Evolutionary conservation across 1,140 invertebrate species (phyloP).

Genomic region (Bombus ignitus): DNA sequence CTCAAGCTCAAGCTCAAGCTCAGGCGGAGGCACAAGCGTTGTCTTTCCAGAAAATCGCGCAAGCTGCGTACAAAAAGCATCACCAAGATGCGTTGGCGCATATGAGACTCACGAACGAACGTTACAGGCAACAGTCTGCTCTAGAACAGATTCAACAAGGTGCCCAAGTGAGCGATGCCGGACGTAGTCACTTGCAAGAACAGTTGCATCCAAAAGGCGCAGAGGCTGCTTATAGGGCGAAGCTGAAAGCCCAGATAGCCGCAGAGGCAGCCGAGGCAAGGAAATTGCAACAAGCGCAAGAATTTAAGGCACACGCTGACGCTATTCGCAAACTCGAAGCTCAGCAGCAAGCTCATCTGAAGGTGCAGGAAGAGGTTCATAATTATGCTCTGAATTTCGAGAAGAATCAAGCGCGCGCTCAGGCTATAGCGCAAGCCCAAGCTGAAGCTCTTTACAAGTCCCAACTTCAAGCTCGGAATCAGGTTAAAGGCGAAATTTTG

Average conservation of each 20-base stretch:
- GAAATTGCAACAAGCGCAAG: conserved; percentile 74
- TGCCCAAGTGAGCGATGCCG: conserved; percentile 77
- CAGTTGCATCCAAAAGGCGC: conserved; percentile 74
- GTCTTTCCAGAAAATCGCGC: conserved; percentile 78
- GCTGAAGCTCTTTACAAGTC: conserved; percentile 77
- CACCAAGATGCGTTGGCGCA: conserved; percentile 76
- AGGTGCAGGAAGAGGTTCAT: conserved; percentile 79
- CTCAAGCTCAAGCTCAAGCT: conserved; percentile 70
- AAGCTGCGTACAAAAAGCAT: conserved; percentile 78
- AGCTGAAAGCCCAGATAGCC: conserved; percentile 75
- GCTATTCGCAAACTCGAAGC: conserved; percentile 78
- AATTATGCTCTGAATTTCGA: conserved; percentile 77
- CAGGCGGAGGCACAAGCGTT: conserved; percentile 73
- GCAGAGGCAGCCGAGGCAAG: conserved; percentile 76
- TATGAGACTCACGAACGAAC: conserved; percentile 75
- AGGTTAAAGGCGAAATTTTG: conserved; percentile 77
- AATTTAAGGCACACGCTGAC: conserved; percentile 80
- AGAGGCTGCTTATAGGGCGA: conserved; percentile 75
- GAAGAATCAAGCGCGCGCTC: conserved; percentile 78
- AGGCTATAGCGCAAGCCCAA: conserved; percentile 79
- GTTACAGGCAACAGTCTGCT: conserved; percentile 75
- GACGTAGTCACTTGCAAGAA: conserved; percentile 73
- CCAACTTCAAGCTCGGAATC: conserved; percentile 73
- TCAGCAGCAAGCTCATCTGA: conserved; percentile 78
- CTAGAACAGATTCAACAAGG: conserved; percentile 80